Base-by-base conservation (phyloP, 2,888 invertebrate genomes). In the Eupelmus urozonus region DNA sequence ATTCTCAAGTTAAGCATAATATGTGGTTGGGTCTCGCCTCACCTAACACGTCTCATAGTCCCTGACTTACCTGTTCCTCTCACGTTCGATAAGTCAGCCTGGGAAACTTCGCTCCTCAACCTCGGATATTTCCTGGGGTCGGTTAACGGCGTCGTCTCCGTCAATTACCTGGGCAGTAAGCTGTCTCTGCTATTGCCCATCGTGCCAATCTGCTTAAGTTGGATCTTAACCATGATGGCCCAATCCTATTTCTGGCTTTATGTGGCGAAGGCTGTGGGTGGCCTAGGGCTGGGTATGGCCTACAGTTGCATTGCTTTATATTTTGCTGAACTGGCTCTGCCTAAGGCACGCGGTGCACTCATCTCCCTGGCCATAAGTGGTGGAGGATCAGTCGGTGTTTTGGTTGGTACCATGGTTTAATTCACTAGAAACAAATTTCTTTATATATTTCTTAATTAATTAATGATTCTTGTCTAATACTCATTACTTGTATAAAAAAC, bases 1-100 rank as follows among this genome's bases (percentile, higher is more conserved):
- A 76, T 83, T 20, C 34, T 84, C 40, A 80, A 80, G 63, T 57
- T 85, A 16, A 87, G 87, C 13, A 66, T 86, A 67, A 73, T 82
- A 55, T 51, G 80, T 18, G 87, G 87, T 7, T 87, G 87, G 87
- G 84, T 86, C 1, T 87, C 87, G 0, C 87, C 88, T n/a, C 85
- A 84, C 55, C 62, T 87, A 11, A 85, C 84, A 0, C 81, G 82
- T 53, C 65, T 87, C 72, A 84, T 83, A 0, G 60, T 13, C 0
- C 66, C 80, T 1, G 65, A 82, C 3, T 79, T 83, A 0, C 18
- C 65, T 11, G 51, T 86, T 18, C 75, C 16, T 0, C 53, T 85
- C 49, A 84, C 86, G 0, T 0, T 55, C 0, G 79, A 80, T 0
- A 70, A 86, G 74, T 85, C 82, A 20, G 82, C 87, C 0, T 87